Evolutionary conservation across 2,113 vertebrate genomes (phyloP), one percentile per base, ranked within the genome.

Genomic region (Laterallus jamaicensis): DNA sequence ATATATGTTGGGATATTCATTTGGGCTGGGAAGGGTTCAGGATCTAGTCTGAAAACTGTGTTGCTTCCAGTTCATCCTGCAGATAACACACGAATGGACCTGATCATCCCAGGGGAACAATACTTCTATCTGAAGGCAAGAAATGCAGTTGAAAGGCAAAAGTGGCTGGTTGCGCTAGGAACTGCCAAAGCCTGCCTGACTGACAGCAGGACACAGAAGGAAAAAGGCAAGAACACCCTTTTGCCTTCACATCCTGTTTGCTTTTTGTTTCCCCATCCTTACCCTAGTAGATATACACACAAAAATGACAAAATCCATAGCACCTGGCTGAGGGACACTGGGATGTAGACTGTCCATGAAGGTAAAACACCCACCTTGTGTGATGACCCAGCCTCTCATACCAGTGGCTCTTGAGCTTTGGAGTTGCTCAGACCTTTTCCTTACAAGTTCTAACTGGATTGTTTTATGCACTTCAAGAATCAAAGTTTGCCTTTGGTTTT

Each of bases 141-240:
- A 95, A 99, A 99, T 77, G 99, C 99, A 83, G 98, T 99, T 59
- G 99, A 99, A 96, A 98, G 99, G 93, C 99, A 99, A 82, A 99
- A 99, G 95, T 99, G 99, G 99, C 96, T 99, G 90, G 99, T 99
- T 90, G 99, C 99, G 2, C 98, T 99, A 86, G 99, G 99, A 75
- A 99, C 99, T 47, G 99, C 99, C 77, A 99, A 99, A 97, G 99
- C 99, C 91, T 99, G 99, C 78, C 98, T 99, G 79, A 99, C 99
- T 9, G 99, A 99, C 94, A 99, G 99, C 97, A 97, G 99, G 90
- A 99, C 99, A 22, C 99, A 98, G 96, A 99, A 98, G 96, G 99
- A 99, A 96, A 99, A 99, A 97, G 99, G 99, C 97, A 98, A 98
- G 97, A 93, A 76, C 8, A 39, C 17, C 5, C 28, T 52, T 96